Evolutionary conservation across 2,888 invertebrate genomes (phyloP).

Genomic region (Crepidodera aurea): DNA sequence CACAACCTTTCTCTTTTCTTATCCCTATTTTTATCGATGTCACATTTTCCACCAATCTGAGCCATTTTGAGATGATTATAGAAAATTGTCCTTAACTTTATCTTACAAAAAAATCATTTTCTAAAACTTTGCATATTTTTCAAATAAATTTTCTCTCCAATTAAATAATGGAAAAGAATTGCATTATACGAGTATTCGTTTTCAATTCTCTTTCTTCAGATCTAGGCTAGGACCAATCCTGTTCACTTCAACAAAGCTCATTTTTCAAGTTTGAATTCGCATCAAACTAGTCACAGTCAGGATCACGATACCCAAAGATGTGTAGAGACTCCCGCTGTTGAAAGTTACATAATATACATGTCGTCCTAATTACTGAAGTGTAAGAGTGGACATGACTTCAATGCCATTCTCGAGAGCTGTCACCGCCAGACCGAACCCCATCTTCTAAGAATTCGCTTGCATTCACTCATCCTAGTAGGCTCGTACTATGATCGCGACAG

Average conservation of each 20-base stretch:
- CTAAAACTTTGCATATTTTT: too few species aligned
- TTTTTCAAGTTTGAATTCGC: conserved; percentile 1
- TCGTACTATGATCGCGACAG: conserved; percentile 37
- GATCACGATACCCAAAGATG: conserved; percentile 21
- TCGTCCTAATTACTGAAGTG: conserved; percentile 56
- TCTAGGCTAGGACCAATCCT: neutral
- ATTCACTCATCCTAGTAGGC: conserved; percentile 54
- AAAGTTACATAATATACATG: conserved; percentile 40
- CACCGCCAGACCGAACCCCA: conserved; percentile 51
- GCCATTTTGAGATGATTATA: too few species aligned
- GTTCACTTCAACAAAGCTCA: neutral
- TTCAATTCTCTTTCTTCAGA: too few species aligned
- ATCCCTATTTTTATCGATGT: too few species aligned
- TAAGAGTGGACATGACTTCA: conserved; percentile 56
- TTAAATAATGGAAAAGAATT: too few species aligned
- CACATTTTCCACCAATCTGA: too few species aligned
- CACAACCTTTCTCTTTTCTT: too few species aligned
- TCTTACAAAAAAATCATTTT: too few species aligned
- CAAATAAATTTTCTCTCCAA: too few species aligned
- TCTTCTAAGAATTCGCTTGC: conserved; percentile 58
- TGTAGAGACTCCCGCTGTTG: conserved; percentile 26
- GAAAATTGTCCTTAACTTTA: too few species aligned
- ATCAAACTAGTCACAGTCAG: conserved; percentile 6
- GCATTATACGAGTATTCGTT: too few species aligned
- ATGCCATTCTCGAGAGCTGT: conserved; percentile 51